Evolutionary conservation across 2,797 vertebrate genomes (phyloP).

Genomic region (Nyctibius grandis): DNA sequence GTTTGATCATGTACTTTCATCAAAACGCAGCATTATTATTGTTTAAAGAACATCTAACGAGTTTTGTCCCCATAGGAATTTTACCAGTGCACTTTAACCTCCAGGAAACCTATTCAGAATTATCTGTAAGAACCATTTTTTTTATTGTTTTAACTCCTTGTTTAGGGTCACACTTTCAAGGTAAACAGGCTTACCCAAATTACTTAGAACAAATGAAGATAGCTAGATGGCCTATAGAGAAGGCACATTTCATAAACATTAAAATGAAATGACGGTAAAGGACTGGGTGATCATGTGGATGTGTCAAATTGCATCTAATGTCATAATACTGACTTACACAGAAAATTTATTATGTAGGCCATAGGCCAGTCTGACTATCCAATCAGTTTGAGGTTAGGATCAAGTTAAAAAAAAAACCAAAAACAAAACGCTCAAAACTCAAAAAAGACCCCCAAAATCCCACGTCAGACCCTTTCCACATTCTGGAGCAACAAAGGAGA

Average conservation of each 20-base stretch:
- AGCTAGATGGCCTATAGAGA: background rate
- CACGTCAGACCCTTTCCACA: background rate
- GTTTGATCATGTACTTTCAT: background rate
- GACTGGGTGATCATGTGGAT: rapidly evolving
- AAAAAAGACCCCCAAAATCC: background rate
- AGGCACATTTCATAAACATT: background rate
- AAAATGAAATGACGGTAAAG: background rate
- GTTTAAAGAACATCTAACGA: background rate
- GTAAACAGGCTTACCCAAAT: background rate
- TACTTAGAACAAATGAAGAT: background rate
- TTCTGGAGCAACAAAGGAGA: background rate
- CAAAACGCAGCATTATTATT: background rate
- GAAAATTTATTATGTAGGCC: background rate
- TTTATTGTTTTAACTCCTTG: background rate
- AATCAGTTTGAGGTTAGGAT: background rate
- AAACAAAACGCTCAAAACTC: background rate
- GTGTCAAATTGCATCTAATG: background rate
- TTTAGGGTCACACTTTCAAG: background rate
- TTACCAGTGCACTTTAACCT: background rate
- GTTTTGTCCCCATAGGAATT: background rate
- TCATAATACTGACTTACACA: background rate
- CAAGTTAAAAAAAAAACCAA: background rate
- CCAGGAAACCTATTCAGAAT: background rate
- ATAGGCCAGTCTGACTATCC: background rate
- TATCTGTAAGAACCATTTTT: background rate